Percentiles rank a stretch among this genome's conserved stretches.
These are phyloP conservation scores for Propithecus coquereli DNA, from an alignment of 2,113 vertebrate genomes.

Conservation along the genomic window DNA sequence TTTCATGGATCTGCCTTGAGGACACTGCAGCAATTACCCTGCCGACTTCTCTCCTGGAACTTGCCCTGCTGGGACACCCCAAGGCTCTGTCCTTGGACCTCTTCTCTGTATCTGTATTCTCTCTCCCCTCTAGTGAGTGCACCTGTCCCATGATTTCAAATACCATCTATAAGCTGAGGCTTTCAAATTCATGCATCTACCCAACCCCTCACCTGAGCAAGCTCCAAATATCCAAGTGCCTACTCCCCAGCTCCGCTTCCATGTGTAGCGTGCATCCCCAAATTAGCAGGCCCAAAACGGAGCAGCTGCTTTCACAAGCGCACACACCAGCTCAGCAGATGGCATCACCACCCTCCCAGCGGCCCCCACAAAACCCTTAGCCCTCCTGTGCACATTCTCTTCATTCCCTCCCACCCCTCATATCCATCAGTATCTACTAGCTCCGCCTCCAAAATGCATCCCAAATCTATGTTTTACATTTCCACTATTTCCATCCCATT, in stretches of 20 bases:
- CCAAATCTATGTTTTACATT: neutral
- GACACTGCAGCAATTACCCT: neutral
- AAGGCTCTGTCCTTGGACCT: neutral
- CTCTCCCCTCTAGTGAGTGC: neutral
- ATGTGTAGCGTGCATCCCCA: neutral
- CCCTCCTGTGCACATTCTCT: neutral
- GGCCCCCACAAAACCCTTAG: neutral
- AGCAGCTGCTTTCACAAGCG: neutral
- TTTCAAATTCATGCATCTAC: neutral
- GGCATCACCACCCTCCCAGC: too few relatives aligned
- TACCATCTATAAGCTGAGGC: neutral
- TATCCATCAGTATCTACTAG: neutral
- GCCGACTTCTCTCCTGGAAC: neutral
- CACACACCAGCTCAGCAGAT: rapidly evolving
- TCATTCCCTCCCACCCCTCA: neutral
- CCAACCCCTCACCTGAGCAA: neutral
- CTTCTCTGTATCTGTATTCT: neutral
- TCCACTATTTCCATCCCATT: neutral
- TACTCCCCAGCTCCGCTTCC: neutral
- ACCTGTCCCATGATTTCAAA: neutral
- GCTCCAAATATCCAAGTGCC: neutral
- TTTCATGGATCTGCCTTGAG: neutral
- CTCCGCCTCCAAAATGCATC: neutral
- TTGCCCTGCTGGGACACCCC: rapidly evolving
- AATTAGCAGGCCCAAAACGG: neutral